Evolutionary conservation across 2,797 vertebrate genomes (phyloP), one percentile per base, ranked within the genome.

Genomic region (Sebastes vulpes): DNA sequence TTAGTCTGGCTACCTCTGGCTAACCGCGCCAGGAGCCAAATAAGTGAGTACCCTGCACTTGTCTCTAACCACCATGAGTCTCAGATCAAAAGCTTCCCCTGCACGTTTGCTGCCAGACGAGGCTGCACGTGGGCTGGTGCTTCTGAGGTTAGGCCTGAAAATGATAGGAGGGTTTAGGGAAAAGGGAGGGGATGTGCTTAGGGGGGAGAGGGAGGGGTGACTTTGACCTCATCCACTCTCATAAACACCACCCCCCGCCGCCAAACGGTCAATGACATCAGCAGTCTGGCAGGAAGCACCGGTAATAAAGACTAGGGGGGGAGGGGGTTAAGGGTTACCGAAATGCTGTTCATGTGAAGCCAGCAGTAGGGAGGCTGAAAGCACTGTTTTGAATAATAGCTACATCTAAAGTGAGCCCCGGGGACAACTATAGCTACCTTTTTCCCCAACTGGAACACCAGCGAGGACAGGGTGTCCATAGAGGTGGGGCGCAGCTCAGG

Each of bases 381-480:
- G 38, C 20, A 52, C 65, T 82, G 72, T 69, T 69, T 54, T 81
- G 70, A 70, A 70, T 88, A 89, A 83, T 65, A 75, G 73, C 71
- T 74, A 25, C 50, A 61, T 77, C 46, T 84, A 66, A 77, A 77
- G 35, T 28, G 29, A 71, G 65, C 86, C 75, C 29, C 2, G n/a
- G 67, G 79, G 90, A 83, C 56, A 16, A 31, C 54, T 32, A 54
- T 3, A 77, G 72, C 72, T 94, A 99, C 98, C 98, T 99, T 99
- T 93, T 99, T 99, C 64, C 99, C 99, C 83, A 99, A 90, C 81
- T 99, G 99, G 92, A 99, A 99, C 14, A 99, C 98, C 4, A 99
- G 94, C 0, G 98, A 99, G 76, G 99, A 99, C 85, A 99, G 93
- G 0, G 98, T 99, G 96, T 99, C 98, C 98, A 99, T 99, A 58